Base-by-base conservation (phyloP, 2,888 invertebrate species). In the Sinohyriopsis cumingii region DNA sequence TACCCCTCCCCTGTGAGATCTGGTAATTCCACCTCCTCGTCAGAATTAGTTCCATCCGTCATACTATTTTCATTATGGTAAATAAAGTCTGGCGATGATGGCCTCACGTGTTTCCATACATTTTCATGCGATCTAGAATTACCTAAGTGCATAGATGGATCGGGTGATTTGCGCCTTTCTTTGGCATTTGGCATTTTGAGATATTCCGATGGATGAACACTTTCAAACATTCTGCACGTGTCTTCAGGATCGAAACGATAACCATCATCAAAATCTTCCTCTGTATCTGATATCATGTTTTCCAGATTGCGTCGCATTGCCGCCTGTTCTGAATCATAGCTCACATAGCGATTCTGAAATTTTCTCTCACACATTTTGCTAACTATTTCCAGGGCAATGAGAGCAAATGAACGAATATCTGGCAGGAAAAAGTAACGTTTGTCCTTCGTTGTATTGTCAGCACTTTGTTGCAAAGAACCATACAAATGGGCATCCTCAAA, bases 401-500 rank as follows among this genome's bases (percentile, higher is more conserved):
- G 74, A 20, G 85, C 86, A 72, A 84, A 85, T 22, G 86, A 82
- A 19, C 86, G 74, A 66, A 86, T 84, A 71, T 86, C 86, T 0
- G 86, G 85, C 5, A 83, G 74, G 68, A 86, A 84, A 72, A 85
- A 86, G 57, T 82, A 80, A 45, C 84, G 75, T 65, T 84, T 83
- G 73, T 78, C 83, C 69, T 77, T 77, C 25, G 75, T 69, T 54
- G 78, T 76, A 61, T 75, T 78, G 53, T 79, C 79, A 19, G 79
- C 63, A n/a, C 80, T 83, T 63, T 83, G 84, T 63, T 84, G 83
- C n/a, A 84, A 72, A 12, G 84, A 81, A 7, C 86, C 86, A 68
- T 83, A 86, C 22, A 85, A 82, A 62, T 82, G 79, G 6, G 84
- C 83, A 19, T 84, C 80, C 67, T 86, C 86, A 69, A 86, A 86